Evolutionary conservation across 2,113 vertebrate species (phyloP).

Genomic region (Hucho hucho): DNA sequence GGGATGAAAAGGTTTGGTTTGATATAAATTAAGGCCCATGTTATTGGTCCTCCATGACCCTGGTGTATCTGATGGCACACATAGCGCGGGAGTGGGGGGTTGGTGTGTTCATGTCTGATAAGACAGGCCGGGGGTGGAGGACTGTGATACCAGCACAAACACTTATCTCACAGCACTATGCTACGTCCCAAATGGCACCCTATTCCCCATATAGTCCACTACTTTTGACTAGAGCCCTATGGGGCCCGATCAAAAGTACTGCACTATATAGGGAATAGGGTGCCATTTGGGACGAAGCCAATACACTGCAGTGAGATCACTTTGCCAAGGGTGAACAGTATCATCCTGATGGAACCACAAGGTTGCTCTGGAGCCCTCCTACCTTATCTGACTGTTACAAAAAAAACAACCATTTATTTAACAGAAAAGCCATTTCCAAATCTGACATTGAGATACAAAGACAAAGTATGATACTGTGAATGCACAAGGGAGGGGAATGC

Average conservation of each 20-base stretch:
- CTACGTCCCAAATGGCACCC: no score
- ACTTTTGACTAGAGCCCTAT: no score
- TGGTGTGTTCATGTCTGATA: constrained; percentile 69
- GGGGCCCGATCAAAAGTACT: no score
- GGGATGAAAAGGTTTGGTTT: constrained; percentile 45
- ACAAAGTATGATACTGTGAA: constrained; percentile 30
- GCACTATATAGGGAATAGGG: no score
- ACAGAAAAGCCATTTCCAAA: constrained; percentile 56
- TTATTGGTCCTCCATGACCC: constrained; percentile 64
- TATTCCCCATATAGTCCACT: no score
- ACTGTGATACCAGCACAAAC: constrained; percentile 49
- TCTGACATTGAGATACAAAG: constrained; percentile 51
- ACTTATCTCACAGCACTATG: constrained; percentile 50
- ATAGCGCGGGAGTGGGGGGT: constrained; percentile 58
- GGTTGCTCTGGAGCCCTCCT: constrained; percentile 35
- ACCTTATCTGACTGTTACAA: constrained; percentile 47
- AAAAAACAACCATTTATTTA: constrained; percentile 37
- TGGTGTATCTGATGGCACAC: constrained; percentile 66
- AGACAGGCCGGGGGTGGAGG: constrained; percentile 43
- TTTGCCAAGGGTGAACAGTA: constrained; percentile 44
- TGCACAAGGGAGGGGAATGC: constrained; percentile 18
- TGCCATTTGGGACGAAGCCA: no score
- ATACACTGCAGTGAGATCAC: constrained; percentile 8
- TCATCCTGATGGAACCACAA: constrained; percentile 20
- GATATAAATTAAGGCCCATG: constrained; percentile 31